Percentiles rank a stretch among this genome's conserved stretches.
These are phyloP conservation scores for Noctua fimbriata DNA, from an alignment of 2,888 invertebrate genomes.

Conservation along the genomic window DNA sequence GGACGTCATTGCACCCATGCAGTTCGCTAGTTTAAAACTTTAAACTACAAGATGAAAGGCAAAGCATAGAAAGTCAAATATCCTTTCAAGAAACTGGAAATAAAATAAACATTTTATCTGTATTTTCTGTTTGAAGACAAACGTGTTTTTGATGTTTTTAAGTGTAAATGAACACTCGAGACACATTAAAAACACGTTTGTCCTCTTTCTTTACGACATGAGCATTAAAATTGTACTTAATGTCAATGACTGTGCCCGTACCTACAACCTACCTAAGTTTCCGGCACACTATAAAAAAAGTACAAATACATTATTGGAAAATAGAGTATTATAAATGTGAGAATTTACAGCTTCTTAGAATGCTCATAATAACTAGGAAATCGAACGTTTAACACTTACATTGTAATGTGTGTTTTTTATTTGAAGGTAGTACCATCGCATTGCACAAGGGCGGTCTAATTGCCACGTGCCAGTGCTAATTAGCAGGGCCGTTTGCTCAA, in stretches of 20 bases:
- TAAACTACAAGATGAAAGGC: conserved; percentile 9
- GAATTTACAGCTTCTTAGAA: conserved; percentile 42
- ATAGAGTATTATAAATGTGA: conserved; percentile 11
- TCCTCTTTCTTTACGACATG: conserved; percentile 43
- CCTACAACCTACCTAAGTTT: background rate
- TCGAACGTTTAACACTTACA: conserved; percentile 55
- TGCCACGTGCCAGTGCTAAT: conserved; percentile 64
- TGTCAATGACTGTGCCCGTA: conserved; percentile 15
- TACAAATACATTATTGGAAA: background rate
- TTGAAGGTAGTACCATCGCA: conserved; percentile 44
- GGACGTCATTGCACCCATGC: background rate
- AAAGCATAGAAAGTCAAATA: conserved; percentile 22
- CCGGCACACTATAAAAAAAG: background rate
- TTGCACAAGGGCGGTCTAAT: conserved; percentile 72
- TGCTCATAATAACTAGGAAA: conserved; percentile 51
- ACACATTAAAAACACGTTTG: conserved; percentile 40
- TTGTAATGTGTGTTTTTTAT: conserved; percentile 46
- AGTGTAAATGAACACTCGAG: conserved; percentile 33
- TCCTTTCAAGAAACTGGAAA: conserved; percentile 36
- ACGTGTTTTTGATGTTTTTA: conserved; percentile 42
- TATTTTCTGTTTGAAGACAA: conserved; percentile 29
- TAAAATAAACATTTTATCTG: conserved; percentile 25
- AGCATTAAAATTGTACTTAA: conserved; percentile 24
- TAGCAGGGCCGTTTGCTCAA: conserved; percentile 44
- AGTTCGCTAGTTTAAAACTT: background rate